A percentile compares a stretch with the other conserved stretches of the same genome.
Evolutionary conservation across 2,888 invertebrate genomes (phyloP).

Genomic region (Dromius quadrimaculatus): DNA sequence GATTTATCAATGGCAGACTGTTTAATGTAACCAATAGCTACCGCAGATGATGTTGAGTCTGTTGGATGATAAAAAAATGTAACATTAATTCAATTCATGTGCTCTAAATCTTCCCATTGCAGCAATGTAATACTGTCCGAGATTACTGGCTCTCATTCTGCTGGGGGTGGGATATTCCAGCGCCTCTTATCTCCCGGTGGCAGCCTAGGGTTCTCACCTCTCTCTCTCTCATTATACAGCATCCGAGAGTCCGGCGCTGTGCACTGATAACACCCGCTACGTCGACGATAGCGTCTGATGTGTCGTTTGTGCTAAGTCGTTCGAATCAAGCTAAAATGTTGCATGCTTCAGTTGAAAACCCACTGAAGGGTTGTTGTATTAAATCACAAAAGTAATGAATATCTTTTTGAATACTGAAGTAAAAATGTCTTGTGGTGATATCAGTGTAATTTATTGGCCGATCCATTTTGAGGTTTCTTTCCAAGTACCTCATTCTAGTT

Average conservation of each 20-base stretch:
- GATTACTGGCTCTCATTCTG: constrained; percentile 12
- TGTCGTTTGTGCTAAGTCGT: constrained; percentile 15
- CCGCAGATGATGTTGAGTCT: too few relatives aligned
- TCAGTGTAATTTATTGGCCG: constrained; percentile 22
- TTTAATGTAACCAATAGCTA: too few relatives aligned
- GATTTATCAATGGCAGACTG: too few relatives aligned
- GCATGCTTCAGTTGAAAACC: too few relatives aligned
- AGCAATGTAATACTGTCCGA: constrained; percentile 15
- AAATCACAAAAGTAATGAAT: not conserved
- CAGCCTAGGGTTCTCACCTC: constrained; percentile 16
- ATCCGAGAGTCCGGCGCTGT: constrained; percentile 1
- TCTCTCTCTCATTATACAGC: constrained; percentile 32
- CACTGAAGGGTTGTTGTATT: not conserved
- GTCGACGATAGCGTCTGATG: constrained; percentile 3
- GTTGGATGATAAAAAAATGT: too few relatives aligned
- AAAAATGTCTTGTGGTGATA: constrained; percentile 7
- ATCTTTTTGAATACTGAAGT: not conserved
- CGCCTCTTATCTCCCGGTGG: constrained; percentile 40
- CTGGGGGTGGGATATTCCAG: constrained; percentile 13
- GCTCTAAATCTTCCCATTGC: not conserved
- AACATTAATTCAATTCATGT: not conserved
- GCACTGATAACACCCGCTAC: too few relatives aligned
- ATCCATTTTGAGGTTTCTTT: constrained; percentile 31
- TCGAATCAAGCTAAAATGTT: constrained; percentile 7
- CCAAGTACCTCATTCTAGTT: constrained; percentile 40